A percentile compares a stretch with the other conserved stretches of the same genome.
phyloP scores from a whole-genome alignment of 64 coral and sea anemone species.

The Acropora yongei region DNA sequence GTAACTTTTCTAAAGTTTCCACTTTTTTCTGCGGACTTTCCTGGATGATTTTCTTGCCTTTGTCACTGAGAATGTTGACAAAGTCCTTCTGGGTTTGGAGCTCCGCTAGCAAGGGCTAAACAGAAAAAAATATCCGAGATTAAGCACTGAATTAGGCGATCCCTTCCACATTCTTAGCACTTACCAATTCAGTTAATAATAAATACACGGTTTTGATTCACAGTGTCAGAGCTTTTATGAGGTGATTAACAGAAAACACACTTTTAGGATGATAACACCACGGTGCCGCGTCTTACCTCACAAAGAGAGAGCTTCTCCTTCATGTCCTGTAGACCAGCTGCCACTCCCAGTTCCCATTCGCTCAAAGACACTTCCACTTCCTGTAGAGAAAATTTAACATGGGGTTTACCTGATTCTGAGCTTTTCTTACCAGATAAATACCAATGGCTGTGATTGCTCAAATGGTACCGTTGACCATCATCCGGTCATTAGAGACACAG shows the following conservation, averaged over 20 bases:
- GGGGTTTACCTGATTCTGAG: not conserved
- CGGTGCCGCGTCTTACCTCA: conserved; percentile 17
- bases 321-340: conserved; percentile 44
- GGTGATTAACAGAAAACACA: too few species aligned
- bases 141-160: not conserved
- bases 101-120: conserved; percentile 74
- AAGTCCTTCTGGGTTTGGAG: conserved; percentile 83
- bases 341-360: conserved; percentile 41
- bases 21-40: conserved; percentile 68
- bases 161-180: too few species aligned
- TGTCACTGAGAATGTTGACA: conserved; percentile 79
- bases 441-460: too few species aligned
- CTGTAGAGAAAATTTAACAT: not conserved
- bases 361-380: conserved; percentile 58
- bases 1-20: conserved; percentile 70
- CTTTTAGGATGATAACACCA: not conserved
- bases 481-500: not conserved
- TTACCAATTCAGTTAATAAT: too few species aligned
- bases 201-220: too few species aligned
- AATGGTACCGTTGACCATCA: not conserved
- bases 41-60: conserved; percentile 67
- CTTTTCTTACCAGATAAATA: not conserved
- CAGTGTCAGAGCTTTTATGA: too few species aligned
- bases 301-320: conserved; percentile 67
- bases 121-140: conserved; percentile 1